phyloP scores from a whole-genome alignment of 2,797 vertebrate genomes.

The Lutjanus campechanus region DNA sequence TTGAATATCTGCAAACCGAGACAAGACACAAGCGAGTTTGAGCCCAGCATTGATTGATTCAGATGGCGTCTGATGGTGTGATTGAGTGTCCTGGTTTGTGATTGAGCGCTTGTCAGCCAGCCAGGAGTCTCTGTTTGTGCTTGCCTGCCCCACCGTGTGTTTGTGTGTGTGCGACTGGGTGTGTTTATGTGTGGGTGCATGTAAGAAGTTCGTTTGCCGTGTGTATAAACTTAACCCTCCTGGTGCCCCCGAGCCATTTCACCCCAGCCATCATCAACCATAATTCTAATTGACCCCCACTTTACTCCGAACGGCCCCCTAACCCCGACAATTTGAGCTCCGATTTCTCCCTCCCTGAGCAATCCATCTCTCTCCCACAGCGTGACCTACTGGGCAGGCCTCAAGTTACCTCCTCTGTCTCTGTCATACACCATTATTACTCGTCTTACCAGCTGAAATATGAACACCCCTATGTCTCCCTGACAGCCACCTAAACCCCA shows the following conservation, averaged over 20 bases:
- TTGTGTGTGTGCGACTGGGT: background rate
- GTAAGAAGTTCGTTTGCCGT: constrained; percentile 35
- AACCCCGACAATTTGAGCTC: constrained; percentile 75
- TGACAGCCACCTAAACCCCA: constrained; percentile 57
- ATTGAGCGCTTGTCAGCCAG: constrained; percentile 58
- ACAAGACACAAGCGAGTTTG: constrained; percentile 21
- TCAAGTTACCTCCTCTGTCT: constrained; percentile 82
- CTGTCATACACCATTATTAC: constrained; percentile 79
- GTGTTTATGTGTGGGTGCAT: constrained; percentile 42
- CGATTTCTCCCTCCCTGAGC: constrained; percentile 76
- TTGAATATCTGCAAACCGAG: constrained; percentile 34
- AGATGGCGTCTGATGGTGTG: constrained; percentile 42
- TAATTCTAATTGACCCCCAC: constrained; percentile 80
- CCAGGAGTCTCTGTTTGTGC: constrained; percentile 58
- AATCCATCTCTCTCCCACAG: constrained; percentile 79
- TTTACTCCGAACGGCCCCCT: constrained; percentile 66
- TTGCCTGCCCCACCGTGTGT: constrained; percentile 45
- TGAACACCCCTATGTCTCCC: constrained; percentile 70
- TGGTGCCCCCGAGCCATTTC: constrained; percentile 39
- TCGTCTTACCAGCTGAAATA: constrained; percentile 78
- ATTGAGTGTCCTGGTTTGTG: constrained; percentile 50
- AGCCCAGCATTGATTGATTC: constrained; percentile 55
- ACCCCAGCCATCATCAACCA: constrained; percentile 75
- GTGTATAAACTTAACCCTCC: constrained; percentile 51
- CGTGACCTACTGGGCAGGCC: constrained; percentile 78